A percentile compares a stretch with the other conserved stretches of the same genome.
phyloP scores from a whole-genome alignment of 2,888 invertebrate species.

The Brenthis ino region DNA sequence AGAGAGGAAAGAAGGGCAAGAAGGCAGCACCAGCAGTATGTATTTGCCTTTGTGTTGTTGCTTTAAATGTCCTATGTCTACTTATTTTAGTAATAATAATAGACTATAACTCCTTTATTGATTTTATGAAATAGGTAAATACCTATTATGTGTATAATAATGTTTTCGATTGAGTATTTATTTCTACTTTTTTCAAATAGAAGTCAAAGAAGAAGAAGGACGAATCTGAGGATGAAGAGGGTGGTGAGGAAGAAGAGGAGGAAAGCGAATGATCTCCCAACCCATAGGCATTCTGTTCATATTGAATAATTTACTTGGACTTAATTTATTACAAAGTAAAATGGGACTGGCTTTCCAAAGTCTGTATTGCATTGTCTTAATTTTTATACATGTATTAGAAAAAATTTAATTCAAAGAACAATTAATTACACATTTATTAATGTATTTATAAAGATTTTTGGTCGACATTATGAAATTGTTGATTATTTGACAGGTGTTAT shows the following conservation, averaged over 20 bases:
- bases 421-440: constrained; percentile 38
- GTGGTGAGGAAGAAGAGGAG: constrained; percentile 84
- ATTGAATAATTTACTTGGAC: constrained; percentile 81
- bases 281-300: constrained; percentile 74
- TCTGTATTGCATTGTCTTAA: constrained; percentile 55
- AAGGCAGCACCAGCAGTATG: constrained; percentile 73
- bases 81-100: constrained; percentile 5
- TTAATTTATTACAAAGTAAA: constrained; percentile 82
- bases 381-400: constrained; percentile 39
- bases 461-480: constrained; percentile 63
- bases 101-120: constrained; percentile 18
- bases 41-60: constrained; percentile 33
- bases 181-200: constrained; percentile 44
- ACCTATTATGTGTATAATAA: too few species aligned
- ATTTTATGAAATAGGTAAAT: too few species aligned
- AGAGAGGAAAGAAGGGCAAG: constrained; percentile 82
- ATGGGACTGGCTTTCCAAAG: constrained; percentile 79
- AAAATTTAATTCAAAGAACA: constrained; percentile 38
- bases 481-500: constrained; percentile 59
- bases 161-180: too few species aligned
- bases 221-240: constrained; percentile 84
- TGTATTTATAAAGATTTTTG: constrained; percentile 53
- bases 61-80: constrained; percentile 12
- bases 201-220: constrained; percentile 84
- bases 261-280: constrained; percentile 85